These are phyloP conservation scores for Drymonia ruficornis DNA, from an alignment of 2,888 invertebrate genomes.

Conservation along the genomic window DNA sequence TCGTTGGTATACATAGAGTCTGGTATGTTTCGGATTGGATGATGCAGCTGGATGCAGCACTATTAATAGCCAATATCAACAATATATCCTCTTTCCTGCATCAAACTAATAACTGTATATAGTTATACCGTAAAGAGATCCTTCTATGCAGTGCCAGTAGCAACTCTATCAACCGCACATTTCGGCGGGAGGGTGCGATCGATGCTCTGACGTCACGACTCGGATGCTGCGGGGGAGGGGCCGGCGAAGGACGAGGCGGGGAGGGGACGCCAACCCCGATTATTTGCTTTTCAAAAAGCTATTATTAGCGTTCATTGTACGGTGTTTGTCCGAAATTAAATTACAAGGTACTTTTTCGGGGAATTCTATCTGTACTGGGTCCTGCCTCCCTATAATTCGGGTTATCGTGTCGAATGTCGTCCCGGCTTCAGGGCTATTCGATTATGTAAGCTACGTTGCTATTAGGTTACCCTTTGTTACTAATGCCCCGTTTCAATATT, in stretches of 20 bases:
- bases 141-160: slow-evolving; percentile 8
- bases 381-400: slow-evolving; percentile 18
- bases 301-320: slow-evolving; percentile 52
- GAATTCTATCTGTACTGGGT: slow-evolving; percentile 23
- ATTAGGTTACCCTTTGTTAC: too few relatives aligned
- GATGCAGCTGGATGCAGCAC: too few relatives aligned
- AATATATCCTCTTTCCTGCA: too few relatives aligned
- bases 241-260: slow-evolving; percentile 33
- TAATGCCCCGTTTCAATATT: too few relatives aligned
- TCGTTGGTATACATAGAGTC: too few relatives aligned
- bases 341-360: slow-evolving; percentile 33
- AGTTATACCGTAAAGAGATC: too few relatives aligned
- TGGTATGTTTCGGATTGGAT: too few relatives aligned
- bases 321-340: slow-evolving; percentile 44
- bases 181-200: slow-evolving; percentile 66
- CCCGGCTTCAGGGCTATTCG: slow-evolving; percentile 8
- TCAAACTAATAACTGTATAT: neutral
- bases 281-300: slow-evolving; percentile 61
- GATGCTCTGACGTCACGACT: slow-evolving; percentile 77
- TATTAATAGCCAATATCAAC: too few relatives aligned
- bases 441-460: slow-evolving; percentile 11
- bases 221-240: slow-evolving; percentile 59
- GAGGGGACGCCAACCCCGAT: slow-evolving; percentile 49
- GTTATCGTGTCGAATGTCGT: slow-evolving; percentile 18
- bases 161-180: slow-evolving; percentile 47